Conservation (phyloP, 2,797 vertebrate genomes). For the Clarias platycephalus region DNA sequence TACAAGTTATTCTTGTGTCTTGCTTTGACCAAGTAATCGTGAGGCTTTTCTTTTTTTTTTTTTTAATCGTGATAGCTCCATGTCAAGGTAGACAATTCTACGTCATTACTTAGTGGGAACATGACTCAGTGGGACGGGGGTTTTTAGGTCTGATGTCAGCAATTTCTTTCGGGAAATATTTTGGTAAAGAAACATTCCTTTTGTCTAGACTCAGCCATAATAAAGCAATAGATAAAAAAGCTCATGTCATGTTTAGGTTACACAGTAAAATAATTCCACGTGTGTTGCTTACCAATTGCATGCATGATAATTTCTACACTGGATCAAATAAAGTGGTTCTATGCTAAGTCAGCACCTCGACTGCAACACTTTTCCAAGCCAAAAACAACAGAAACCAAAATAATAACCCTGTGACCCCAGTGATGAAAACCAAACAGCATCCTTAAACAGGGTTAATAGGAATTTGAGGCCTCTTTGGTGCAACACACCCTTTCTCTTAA, state of each 20-base stretch:
- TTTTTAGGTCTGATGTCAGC: background rate
- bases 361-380: background rate
- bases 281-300: background rate
- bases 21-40: too few species aligned
- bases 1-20: too few species aligned
- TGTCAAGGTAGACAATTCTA: too few species aligned
- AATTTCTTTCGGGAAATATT: background rate
- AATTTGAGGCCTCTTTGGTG: slow-evolving; percentile 61
- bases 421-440: slow-evolving; percentile 27
- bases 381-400: slow-evolving; percentile 6
- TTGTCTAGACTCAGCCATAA: background rate
- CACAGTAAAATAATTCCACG: background rate
- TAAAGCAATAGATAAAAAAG: background rate
- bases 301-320: background rate
- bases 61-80: too few species aligned
- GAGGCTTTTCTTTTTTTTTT: too few species aligned
- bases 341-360: slow-evolving; percentile 4
- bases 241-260: background rate
- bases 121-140: too few species aligned
- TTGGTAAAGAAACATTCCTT: background rate
- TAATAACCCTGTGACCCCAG: slow-evolving; percentile 3
- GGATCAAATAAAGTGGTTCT: background rate
- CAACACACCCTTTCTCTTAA: slow-evolving; percentile 72
- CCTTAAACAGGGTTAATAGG: slow-evolving; percentile 44
- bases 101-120: too few species aligned